These are phyloP conservation scores for Hypotaenidia philippensis DNA, from an alignment of 2,797 vertebrate species.

Conservation along the genomic window DNA sequence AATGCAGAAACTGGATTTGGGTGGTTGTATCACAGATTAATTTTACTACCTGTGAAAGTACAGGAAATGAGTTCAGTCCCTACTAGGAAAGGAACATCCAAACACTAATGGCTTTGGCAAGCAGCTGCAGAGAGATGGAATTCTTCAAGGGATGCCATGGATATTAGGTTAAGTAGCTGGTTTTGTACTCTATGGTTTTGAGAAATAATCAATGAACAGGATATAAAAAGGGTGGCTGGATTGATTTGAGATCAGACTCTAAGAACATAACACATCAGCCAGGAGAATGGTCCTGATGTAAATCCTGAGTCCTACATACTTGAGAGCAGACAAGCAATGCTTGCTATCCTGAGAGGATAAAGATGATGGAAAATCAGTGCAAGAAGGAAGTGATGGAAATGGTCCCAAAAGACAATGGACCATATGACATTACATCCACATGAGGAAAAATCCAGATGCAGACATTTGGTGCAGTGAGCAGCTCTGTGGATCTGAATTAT, in stretches of 20 bases:
- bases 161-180: background rate
- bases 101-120: background rate
- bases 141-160: background rate
- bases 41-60: background rate
- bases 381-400: background rate
- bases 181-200: background rate
- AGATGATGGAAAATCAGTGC: background rate
- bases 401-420: background rate
- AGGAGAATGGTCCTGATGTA: background rate
- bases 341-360: background rate
- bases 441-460: background rate
- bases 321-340: background rate
- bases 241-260: background rate
- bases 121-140: background rate
- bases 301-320: background rate
- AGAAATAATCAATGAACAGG: background rate
- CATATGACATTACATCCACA: background rate
- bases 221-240: background rate
- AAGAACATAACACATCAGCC: background rate
- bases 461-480: background rate
- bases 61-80: background rate
- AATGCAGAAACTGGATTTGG: constrained; percentile 8
- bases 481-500: background rate
- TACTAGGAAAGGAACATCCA: background rate
- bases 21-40: background rate